Evolutionary conservation across 1,140 invertebrate genomes (phyloP).

Genomic region (Potamilus streckersoni): DNA sequence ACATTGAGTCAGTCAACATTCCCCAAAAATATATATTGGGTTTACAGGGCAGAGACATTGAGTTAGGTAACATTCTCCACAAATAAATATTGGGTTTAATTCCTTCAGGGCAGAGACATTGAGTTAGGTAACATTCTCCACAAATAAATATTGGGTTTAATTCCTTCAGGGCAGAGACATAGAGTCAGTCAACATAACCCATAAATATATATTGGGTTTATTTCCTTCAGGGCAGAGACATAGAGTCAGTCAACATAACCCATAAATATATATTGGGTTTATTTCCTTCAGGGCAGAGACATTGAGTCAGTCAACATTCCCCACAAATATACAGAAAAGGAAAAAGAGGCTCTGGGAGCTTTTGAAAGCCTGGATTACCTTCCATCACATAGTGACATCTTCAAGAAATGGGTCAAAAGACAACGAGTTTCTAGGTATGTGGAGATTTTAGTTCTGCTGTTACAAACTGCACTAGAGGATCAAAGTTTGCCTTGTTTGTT

Average conservation of each 20-base stretch:
- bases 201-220: slow-evolving; percentile 32
- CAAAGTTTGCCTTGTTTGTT: too few species aligned
- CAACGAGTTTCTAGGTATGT: slow-evolving; percentile 53
- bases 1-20: too few species aligned
- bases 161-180: too few species aligned
- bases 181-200: too few species aligned
- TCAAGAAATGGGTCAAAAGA: slow-evolving; percentile 65
- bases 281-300: slow-evolving; percentile 58
- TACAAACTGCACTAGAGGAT: too few species aligned
- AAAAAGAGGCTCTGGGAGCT: slow-evolving; percentile 61
- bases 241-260: slow-evolving; percentile 62
- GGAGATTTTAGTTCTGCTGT: not conserved
- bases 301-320: slow-evolving; percentile 63
- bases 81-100: too few species aligned
- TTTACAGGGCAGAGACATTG: too few species aligned
- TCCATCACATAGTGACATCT: slow-evolving; percentile 66
- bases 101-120: slow-evolving; percentile 33
- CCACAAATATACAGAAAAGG: slow-evolving; percentile 66
- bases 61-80: too few species aligned
- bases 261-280: slow-evolving; percentile 62
- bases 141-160: too few species aligned
- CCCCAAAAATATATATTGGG: too few species aligned
- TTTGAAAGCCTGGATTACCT: slow-evolving; percentile 69
- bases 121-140: too few species aligned
- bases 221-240: slow-evolving; percentile 60